phyloP scores from a whole-genome alignment of 2,888 invertebrate genomes.

The Tachina fera region DNA sequence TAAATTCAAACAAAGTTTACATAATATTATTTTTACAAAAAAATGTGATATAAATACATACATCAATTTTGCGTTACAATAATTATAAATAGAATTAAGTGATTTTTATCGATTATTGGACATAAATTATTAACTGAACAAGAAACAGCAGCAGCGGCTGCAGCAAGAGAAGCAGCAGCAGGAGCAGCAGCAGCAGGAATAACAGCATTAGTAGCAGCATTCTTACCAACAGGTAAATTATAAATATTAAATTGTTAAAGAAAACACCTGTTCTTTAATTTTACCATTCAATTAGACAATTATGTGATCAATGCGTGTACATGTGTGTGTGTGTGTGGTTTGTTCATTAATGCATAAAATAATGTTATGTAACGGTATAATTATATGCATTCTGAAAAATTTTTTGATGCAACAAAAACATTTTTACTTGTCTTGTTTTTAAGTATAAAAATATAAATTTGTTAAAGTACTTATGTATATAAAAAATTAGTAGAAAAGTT shows the following conservation, averaged over 20 bases:
- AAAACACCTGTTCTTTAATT: constrained; percentile 48
- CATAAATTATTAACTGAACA: not conserved
- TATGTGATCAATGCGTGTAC: constrained; percentile 40
- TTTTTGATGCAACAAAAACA: too few relatives aligned
- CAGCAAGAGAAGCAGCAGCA: not conserved
- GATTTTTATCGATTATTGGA: constrained; percentile 54
- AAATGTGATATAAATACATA: constrained; percentile 27
- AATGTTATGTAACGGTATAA: not conserved
- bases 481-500: too few relatives aligned
- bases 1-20: not conserved
- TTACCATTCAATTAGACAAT: constrained; percentile 46
- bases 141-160: not conserved
- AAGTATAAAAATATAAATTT: too few relatives aligned
- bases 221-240: constrained; percentile 36
- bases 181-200: not conserved
- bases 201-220: too few relatives aligned
- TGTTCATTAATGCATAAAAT: constrained; percentile 4
- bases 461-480: too few relatives aligned
- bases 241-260: constrained; percentile 30
- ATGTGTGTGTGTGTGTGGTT: not conserved
- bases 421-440: too few relatives aligned
- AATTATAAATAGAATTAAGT: constrained; percentile 24
- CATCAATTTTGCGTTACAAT: constrained; percentile 13
- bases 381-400: not conserved
- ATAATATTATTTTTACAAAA: not conserved